Percentiles rank a stretch among this genome's conserved stretches.
Evolutionary conservation across 2,888 invertebrate genomes (phyloP).

Genomic region (Rhagonycha fulva): DNA sequence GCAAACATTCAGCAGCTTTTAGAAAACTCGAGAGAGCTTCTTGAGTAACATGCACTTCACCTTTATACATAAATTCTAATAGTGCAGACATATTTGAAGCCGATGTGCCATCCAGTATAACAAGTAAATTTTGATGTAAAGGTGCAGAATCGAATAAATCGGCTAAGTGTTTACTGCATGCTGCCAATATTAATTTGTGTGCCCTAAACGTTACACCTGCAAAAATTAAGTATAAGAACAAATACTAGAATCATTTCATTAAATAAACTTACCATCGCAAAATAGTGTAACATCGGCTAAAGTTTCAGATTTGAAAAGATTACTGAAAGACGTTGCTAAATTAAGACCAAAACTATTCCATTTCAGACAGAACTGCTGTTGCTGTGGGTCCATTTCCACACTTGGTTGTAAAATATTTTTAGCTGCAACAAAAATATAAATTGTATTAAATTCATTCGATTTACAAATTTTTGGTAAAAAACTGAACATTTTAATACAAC

Average conservation of each 20-base stretch:
- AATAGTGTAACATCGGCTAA: slow-evolving; percentile 90
- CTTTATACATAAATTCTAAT: slow-evolving; percentile 93
- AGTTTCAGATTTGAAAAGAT: slow-evolving; percentile 91
- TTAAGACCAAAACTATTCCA: slow-evolving; percentile 96
- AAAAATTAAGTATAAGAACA: slow-evolving; percentile 41
- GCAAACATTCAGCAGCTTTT: slow-evolving; percentile 88
- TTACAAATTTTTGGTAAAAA: not conserved
- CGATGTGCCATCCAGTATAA: slow-evolving; percentile 87
- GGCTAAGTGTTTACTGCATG: slow-evolving; percentile 92
- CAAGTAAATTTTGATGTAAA: slow-evolving; percentile 78
- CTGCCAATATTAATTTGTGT: slow-evolving; percentile 88
- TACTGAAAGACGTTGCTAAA: slow-evolving; percentile 89
- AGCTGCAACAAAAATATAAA: slow-evolving; percentile 58
- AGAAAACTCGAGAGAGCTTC: slow-evolving; percentile 89
- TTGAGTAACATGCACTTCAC: slow-evolving; percentile 91
- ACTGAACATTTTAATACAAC: not conserved
- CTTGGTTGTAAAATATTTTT: slow-evolving; percentile 67
- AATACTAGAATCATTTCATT: not conserved
- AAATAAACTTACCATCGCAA: slow-evolving; percentile 76
- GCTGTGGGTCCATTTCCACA: slow-evolving; percentile 85
- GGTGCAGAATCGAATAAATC: slow-evolving; percentile 89
- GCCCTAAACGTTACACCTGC: slow-evolving; percentile 89
- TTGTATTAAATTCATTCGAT: too few species aligned
- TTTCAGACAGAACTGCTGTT: slow-evolving; percentile 94
- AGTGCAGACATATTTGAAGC: slow-evolving; percentile 90